phyloP scores from a whole-genome alignment of 2,113 vertebrate species.

The Elephantulus edwardii region DNA sequence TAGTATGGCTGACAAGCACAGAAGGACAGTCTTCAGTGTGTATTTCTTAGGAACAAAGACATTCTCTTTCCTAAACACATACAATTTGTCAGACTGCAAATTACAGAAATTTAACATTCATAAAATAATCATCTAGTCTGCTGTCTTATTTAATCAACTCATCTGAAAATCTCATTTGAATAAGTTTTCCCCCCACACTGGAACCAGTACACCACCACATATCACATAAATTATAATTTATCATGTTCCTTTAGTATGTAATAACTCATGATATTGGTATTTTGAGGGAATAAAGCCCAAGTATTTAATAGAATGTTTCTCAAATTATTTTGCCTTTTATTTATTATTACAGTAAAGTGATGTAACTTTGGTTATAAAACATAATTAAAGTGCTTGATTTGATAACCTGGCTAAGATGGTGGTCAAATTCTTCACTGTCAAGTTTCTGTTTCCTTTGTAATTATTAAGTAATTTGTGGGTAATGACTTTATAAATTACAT shows the following conservation, averaged over 20 bases:
- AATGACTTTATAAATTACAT: not conserved
- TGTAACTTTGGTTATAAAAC: not conserved
- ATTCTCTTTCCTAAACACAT: not conserved
- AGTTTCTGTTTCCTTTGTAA: not conserved
- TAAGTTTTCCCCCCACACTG: too few relatives aligned
- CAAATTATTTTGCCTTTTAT: not conserved
- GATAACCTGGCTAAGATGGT: not conserved
- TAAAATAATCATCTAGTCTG: not conserved
- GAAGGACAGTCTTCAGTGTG: too few relatives aligned
- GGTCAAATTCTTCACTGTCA: not conserved
- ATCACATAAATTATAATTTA: not conserved
- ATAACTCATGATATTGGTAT: accelerated
- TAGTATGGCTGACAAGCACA: too few relatives aligned
- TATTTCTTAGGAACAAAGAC: not conserved
- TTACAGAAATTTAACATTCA: not conserved
- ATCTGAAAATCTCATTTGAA: not conserved
- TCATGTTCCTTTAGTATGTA: accelerated
- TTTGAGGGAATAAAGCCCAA: not conserved
- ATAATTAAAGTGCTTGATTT: not conserved
- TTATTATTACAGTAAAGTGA: not conserved
- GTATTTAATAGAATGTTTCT: not conserved
- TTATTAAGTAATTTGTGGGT: not conserved
- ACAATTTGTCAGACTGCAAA: not conserved
- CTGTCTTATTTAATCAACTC: not conserved
- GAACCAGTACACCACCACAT: not conserved